Percentiles rank a stretch among this genome's conserved stretches.
These are phyloP conservation scores for Chelonus insularis DNA, from an alignment of 1,140 invertebrate genomes.

Conservation along the genomic window DNA sequence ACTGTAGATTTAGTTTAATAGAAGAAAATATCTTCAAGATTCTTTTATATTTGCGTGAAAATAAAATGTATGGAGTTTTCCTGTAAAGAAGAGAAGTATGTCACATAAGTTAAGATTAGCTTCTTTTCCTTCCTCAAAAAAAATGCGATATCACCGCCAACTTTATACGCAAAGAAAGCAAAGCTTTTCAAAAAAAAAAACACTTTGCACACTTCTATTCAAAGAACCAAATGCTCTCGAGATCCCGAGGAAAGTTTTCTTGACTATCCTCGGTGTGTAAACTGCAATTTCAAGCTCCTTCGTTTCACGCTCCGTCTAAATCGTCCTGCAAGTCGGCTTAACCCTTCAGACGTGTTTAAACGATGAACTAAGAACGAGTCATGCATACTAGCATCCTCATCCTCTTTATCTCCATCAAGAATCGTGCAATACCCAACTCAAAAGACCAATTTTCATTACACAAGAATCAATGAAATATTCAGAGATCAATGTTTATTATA, in stretches of 20 bases:
- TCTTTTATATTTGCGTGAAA: background rate
- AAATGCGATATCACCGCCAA: constrained; percentile 3
- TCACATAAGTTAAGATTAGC: constrained; percentile 4
- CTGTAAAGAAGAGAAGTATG: background rate
- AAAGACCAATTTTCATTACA: background rate
- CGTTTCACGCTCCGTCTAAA: constrained; percentile 19
- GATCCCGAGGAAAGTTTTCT: background rate
- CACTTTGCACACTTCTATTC: background rate
- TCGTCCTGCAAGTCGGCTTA: constrained; percentile 15
- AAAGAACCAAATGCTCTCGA: background rate
- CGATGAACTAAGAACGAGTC: constrained; percentile 12
- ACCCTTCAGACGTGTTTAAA: constrained; percentile 18
- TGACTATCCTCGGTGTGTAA: background rate
- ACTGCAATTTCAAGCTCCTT: constrained; percentile 2
- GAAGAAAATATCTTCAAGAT: too few relatives aligned
- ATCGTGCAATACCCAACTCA: background rate
- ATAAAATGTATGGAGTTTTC: background rate
- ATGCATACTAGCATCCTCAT: constrained; percentile 4
- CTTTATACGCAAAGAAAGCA: background rate
- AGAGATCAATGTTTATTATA: background rate
- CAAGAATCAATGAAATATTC: background rate
- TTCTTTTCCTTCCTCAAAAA: background rate
- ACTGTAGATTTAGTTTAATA: too few relatives aligned
- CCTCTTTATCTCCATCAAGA: constrained; percentile 11
- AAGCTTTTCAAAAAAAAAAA: background rate